Base-by-base conservation (phyloP, 1,140 invertebrate genomes). In the Achroia grisella region DNA sequence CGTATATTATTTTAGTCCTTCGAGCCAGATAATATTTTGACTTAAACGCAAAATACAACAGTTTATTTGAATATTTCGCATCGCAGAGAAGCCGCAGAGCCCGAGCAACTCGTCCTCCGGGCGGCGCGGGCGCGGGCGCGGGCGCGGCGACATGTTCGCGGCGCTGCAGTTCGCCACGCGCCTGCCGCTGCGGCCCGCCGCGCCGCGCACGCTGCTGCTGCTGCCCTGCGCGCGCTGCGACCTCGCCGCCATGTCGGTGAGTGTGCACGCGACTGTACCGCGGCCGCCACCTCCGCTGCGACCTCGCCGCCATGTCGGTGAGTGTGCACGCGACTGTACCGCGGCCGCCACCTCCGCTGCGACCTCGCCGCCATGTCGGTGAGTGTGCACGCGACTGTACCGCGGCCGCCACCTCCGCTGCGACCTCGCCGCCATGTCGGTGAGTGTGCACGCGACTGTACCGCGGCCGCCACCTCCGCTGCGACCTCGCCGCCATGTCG, bases 271-370 rank as follows among this genome's bases (percentile, higher is more conserved):
- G 2, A 23, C 17, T 23, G 17, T 6, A 23, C 17, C 17, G 17
- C 17, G 17, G 17, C 17, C 17, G 17, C 2, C 6, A 23, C 17
- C 6, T 2, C 17, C 17, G 17, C 17, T 23, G 6, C 17, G 17
- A 23, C 6, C n/a, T n/a, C n/a, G n/a, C 17, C 17, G 6, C 17
- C 17, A 6, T 23, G 17, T n/a, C n/a, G n/a, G n/a, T n/a, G n/a
- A n/a, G n/a, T n/a, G 0, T 95, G 95, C 68, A 94, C 91, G 1
- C 92, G 97, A 42, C 87, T 97, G 35, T n/a, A n/a, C 79, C 97
- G 4, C 68, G 97, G 56, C 93, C 95, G n/a, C 0, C 97, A 95
- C 75, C 90, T 91, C 0, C 86, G 87, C 12, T 95, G 94, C 74
- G 90, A 92, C 44, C 82, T 89, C 1, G 74, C 85, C 27, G 88